A percentile compares a stretch with the other conserved stretches of the same genome.
Conservation (phyloP, 2,113 vertebrate species). For the Pyxicephalus adspersus region DNA sequence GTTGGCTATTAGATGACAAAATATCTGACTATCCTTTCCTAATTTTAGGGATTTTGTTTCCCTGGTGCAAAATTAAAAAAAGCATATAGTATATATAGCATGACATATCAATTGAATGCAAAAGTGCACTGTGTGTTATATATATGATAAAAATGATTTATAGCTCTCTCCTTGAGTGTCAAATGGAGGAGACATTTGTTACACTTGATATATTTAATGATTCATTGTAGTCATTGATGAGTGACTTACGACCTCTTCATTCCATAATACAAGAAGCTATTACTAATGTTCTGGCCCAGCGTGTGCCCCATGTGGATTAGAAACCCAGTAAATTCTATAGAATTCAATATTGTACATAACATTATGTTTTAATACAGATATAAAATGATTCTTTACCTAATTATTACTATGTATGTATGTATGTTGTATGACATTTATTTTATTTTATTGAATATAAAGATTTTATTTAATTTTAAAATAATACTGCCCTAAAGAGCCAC, state of each 20-base stretch:
- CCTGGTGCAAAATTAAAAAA: not conserved
- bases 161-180: conserved; percentile 38
- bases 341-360: not conserved
- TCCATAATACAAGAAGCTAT: not conserved
- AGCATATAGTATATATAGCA: not conserved
- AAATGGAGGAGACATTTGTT: conserved; percentile 41
- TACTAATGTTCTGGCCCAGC: not conserved
- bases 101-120: not conserved
- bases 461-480: too few species aligned
- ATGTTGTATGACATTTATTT: conserved; percentile 10
- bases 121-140: not conserved
- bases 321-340: not conserved
- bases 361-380: not conserved
- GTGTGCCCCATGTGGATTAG: not conserved
- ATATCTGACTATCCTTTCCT: not conserved
- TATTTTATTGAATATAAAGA: too few species aligned
- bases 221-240: conserved; percentile 20
- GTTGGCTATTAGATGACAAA: not conserved
- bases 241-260: conserved; percentile 11
- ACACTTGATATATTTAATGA: conserved; percentile 40
- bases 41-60: conserved; percentile 11
- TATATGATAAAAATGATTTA: conserved; percentile 49
- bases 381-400: not conserved
- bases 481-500: too few species aligned
- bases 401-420: too few species aligned